Percentiles rank a stretch among this genome's conserved stretches.
Conservation (phyloP, 2,888 invertebrate genomes). For the Caenorhabditis uteleia region DNA sequence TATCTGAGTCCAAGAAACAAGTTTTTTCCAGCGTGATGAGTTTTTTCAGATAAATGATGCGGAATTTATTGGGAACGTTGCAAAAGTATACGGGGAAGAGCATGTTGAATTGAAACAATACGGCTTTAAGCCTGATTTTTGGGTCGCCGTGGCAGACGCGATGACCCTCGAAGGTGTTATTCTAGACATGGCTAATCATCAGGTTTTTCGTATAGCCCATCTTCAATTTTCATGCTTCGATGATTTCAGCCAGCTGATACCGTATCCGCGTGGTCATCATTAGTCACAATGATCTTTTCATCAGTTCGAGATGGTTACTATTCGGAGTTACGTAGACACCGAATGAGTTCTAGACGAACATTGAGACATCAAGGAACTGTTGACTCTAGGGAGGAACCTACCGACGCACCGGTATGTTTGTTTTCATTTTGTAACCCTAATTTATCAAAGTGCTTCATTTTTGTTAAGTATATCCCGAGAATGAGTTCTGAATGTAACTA, state of each 20-base stretch:
- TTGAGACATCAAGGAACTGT: conserved; percentile 45
- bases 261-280: conserved; percentile 65
- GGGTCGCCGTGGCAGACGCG: conserved; percentile 68
- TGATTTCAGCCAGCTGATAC: conserved; percentile 66
- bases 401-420: too few relatives aligned
- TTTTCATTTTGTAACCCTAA: too few relatives aligned
- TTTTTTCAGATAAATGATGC: conserved; percentile 61
- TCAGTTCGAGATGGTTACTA: conserved; percentile 68
- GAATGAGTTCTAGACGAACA: conserved; percentile 46
- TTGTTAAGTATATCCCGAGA: too few relatives aligned
- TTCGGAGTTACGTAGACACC: conserved; percentile 55
- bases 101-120: conserved; percentile 63
- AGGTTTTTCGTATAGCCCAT: conserved; percentile 42
- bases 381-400: conserved; percentile 44
- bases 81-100: conserved; percentile 62
- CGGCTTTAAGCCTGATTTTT: conserved; percentile 69
- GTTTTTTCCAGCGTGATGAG: background rate
- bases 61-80: conserved; percentile 55
- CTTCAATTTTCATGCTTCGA: too few relatives aligned
- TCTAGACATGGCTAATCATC: conserved; percentile 65
- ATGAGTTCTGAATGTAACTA: too few relatives aligned
- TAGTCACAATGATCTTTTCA: conserved; percentile 65
- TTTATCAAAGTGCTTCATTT: too few relatives aligned
- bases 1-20: background rate
- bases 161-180: conserved; percentile 68